Conservation (phyloP, 2,113 vertebrate genomes). For the Percina caprodes region DNA sequence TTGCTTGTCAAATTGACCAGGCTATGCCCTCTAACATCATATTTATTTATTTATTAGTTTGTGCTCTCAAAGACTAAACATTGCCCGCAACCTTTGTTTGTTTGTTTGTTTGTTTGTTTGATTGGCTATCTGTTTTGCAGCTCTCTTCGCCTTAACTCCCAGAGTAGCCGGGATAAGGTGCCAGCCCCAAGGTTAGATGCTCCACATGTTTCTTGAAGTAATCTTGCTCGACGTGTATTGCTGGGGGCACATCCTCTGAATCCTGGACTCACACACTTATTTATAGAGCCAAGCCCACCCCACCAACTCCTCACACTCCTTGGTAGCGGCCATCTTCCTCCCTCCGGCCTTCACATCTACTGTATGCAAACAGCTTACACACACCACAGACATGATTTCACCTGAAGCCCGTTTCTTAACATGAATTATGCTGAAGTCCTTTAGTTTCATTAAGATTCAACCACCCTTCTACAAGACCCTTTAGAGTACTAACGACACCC, state of each 20-base stretch:
- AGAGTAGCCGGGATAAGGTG: constrained; percentile 98
- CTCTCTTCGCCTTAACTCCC: constrained; percentile 98
- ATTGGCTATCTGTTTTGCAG: constrained; percentile 99
- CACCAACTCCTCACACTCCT: constrained; percentile 46
- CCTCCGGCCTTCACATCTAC: constrained; percentile 47
- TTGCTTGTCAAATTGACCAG: constrained; percentile 86
- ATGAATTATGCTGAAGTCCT: constrained; percentile 53
- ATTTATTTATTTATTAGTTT: constrained; percentile 48
- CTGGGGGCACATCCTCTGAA: constrained; percentile 83
- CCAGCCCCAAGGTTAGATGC: constrained; percentile 96
- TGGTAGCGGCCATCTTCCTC: constrained; percentile 57
- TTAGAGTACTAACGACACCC: constrained; percentile 49
- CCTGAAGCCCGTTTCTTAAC: constrained; percentile 46
- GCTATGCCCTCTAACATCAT: constrained; percentile 88
- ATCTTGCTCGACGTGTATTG: constrained; percentile 84
- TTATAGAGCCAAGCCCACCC: constrained; percentile 70
- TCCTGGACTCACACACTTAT: constrained; percentile 75
- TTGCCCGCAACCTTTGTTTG: constrained; percentile 83
- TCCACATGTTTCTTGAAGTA: constrained; percentile 90
- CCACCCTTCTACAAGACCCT: not conserved
- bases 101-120: constrained; percentile 93
- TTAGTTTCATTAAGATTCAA: constrained; percentile 51
- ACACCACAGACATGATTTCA: constrained; percentile 42
- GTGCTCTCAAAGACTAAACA: constrained; percentile 71
- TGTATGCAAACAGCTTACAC: constrained; percentile 44